Evolutionary conservation across 1,140 invertebrate genomes (phyloP).

Genomic region (Pachypsylla venusta): DNA sequence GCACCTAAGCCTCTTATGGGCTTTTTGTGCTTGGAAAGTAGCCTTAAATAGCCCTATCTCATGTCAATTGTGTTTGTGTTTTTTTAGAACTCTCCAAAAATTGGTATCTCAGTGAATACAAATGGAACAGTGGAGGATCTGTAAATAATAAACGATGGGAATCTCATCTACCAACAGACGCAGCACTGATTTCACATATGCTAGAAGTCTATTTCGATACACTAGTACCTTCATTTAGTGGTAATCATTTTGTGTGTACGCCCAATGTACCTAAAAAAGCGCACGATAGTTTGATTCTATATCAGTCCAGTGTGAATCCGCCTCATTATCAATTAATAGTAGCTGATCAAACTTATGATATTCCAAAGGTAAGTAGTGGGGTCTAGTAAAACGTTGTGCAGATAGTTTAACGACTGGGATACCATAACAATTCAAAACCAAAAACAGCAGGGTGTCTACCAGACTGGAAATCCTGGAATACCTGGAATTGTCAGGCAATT

Average conservation of each 20-base stretch:
- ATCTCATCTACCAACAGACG: conserved; percentile 60
- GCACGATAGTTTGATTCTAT: background rate
- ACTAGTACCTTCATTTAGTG: background rate
- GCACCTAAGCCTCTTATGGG: too few relatives aligned
- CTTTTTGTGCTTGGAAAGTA: too few relatives aligned
- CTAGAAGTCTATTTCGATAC: conserved; percentile 8
- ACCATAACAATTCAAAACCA: too few relatives aligned
- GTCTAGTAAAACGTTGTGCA: background rate
- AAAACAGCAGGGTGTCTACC: too few relatives aligned
- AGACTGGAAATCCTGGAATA: too few relatives aligned
- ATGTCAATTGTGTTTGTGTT: background rate
- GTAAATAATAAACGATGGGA: conserved; percentile 62
- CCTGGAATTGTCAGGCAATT: too few relatives aligned
- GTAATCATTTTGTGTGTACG: too few relatives aligned
- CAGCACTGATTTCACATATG: conserved; percentile 41
- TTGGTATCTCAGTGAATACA: conserved; percentile 64
- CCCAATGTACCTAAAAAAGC: too few relatives aligned
- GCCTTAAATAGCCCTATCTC: too few relatives aligned
- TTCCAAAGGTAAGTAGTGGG: conserved; percentile 8
- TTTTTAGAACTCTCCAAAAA: conserved; percentile 48
- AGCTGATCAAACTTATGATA: background rate
- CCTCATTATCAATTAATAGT: background rate
- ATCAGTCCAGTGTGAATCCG: conserved; percentile 1
- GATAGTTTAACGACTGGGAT: background rate
- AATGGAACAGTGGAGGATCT: conserved; percentile 57